Evolutionary conservation across 2,797 vertebrate genomes (phyloP), one percentile per base, ranked within the genome.

Genomic region (Oryzias sinensis): DNA sequence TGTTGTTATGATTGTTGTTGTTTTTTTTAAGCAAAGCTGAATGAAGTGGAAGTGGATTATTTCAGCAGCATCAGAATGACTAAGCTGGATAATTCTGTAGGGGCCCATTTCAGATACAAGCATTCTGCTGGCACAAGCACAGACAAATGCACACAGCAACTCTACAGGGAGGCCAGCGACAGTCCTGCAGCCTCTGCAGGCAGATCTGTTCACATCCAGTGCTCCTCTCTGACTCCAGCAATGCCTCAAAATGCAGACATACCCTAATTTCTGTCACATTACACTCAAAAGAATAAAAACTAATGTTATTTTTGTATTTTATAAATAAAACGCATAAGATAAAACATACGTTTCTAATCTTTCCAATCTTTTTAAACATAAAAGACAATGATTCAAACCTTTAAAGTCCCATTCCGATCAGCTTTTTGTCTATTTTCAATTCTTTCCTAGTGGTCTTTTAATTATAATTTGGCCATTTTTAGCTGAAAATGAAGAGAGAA

Each of bases 11-110:
- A 88, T 80, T 79, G 87, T 76, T 87, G 77, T 87, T 37, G 11
- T 22, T 37, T 3, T 87, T 89, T 89, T 80, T 87, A 87, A 88
- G 90, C 87, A 87, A 82, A 70, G 80, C 70, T 74, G 76, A 88
- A 85, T 77, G 68, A 79, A 85, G 82, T 89, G 74, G 13, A 68
- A 78, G 79, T 84, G 70, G 80, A 59, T 83, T 86, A 79, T 88
- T 85, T 83, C 80, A 77, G 79, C 73, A 74, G 76, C 57, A 61
- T 62, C 77, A 29, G 62, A 67, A 79, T 59, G 73, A 83, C 81
- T 74, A 70, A 49, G 22, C 77, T 54, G 40, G 77, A 72, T 77
- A 80, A 79, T 68, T 84, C 81, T 81, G 76, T 80, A 72, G 81
- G 77, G 80, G 75, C 17, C 44, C 68, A 87, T 86, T 79, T 68